A percentile compares a stretch with the other conserved stretches of the same genome.
Evolutionary conservation across 2,888 invertebrate genomes (phyloP).

Genomic region (Thymelicus acteon): DNA sequence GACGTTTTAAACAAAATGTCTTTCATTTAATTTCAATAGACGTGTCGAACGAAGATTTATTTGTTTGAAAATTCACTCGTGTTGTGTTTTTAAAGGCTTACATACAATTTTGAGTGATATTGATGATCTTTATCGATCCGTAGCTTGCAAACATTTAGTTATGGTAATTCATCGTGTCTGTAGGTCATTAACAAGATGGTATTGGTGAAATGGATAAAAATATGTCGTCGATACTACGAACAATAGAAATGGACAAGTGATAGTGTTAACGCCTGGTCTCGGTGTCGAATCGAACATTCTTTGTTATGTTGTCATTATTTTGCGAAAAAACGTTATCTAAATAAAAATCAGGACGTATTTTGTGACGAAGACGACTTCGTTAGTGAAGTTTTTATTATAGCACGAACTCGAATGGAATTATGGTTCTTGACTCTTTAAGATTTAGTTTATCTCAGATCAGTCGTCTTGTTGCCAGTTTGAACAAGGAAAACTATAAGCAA

Average conservation of each 20-base stretch:
- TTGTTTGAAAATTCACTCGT: slow-evolving; percentile 17
- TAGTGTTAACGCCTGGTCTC: neutral
- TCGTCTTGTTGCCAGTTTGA: slow-evolving; percentile 97
- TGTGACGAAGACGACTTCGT: slow-evolving; percentile 56
- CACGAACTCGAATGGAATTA: slow-evolving; percentile 93
- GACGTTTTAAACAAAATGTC: slow-evolving; percentile 10
- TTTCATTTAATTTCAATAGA: neutral
- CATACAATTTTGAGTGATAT: slow-evolving; percentile 9
- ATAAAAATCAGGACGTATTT: neutral
- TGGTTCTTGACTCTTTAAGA: slow-evolving; percentile 99
- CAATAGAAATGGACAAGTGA: neutral
- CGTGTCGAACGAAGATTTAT: slow-evolving; percentile 9
- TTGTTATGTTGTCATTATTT: slow-evolving; percentile 23
- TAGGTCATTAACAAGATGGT: neutral
- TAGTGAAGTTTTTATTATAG: slow-evolving; percentile 97
- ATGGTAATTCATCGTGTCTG: neutral
- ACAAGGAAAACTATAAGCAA: slow-evolving; percentile 97
- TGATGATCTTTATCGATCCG: neutral
- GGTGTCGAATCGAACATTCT: neutral
- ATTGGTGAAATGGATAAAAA: slow-evolving; percentile 1
- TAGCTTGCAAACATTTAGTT: neutral
- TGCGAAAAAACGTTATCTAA: neutral
- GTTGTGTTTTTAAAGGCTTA: slow-evolving; percentile 7
- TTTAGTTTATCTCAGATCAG: slow-evolving; percentile 99
- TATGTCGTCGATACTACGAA: slow-evolving; percentile 1